Evolutionary conservation across 2,797 vertebrate genomes (phyloP), one percentile per base, ranked within the genome.

Genomic region (Hippocampus kuda): DNA sequence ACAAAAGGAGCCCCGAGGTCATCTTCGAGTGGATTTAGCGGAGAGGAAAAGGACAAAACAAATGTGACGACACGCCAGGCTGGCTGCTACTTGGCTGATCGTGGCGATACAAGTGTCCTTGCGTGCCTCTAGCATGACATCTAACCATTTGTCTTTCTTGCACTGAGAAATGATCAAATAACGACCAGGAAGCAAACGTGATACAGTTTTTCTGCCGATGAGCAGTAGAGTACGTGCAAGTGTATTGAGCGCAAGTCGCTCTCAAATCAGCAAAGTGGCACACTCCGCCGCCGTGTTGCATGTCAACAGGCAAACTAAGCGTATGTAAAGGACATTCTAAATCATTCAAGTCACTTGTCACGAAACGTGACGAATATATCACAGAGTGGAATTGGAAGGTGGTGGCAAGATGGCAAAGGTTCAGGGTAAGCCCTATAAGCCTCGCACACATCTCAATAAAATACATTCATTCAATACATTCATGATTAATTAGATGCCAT

Each of bases 201-300:
- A 59, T 1, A 8, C n/a, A 63, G 64, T 70, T 44, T 57, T 38
- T 56, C 65, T 77, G 76, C 26, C 59, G 77, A 79, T 79, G 75
- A 73, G 73, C 71, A 72, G 70, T 67, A 66, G 34, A 5, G 70
- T 68, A 68, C 34, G 8, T 34, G 10, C 67, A 67, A 65, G 77
- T 63, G 53, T 68, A 76, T 88, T 86, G 78, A 74, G 76, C 67
- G 56, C 66, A 77, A 86, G 76, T 84, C 81, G 68, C 76, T 79
- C 69, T 70, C 82, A 83, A 89, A 88, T 89, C 86, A 89, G 83
- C 72, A 78, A 87, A 90, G 82, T 88, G 85, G 75, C 72, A 65
- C 53, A 54, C 24, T 65, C 42, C 15, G 27, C 44, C 18, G 63
- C 24, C 11, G 53, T 57, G 67, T 70, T 89, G 87, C 81, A 83